Percentiles rank a stretch among this genome's conserved stretches.
These are phyloP conservation scores for Bubo scandiacus DNA, from an alignment of 2,113 vertebrate species.

Conservation along the genomic window DNA sequence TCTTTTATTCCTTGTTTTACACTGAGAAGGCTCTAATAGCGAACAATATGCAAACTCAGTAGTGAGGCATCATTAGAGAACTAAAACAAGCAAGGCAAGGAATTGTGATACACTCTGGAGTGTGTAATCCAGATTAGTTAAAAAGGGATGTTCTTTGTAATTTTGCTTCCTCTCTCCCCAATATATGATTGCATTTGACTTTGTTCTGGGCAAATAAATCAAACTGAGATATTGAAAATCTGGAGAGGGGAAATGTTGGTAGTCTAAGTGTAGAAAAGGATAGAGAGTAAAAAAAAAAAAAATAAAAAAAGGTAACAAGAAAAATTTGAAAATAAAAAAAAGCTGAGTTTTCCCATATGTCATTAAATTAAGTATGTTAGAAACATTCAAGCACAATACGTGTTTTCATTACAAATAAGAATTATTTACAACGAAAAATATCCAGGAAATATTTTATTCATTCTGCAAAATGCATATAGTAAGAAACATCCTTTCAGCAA, in stretches of 20 bases:
- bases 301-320: not conserved
- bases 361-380: not conserved
- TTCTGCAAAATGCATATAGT: not conserved
- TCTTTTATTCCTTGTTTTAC: not conserved
- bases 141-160: not conserved
- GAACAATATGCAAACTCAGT: not conserved
- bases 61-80: not conserved
- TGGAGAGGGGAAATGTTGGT: not conserved
- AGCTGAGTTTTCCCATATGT: not conserved
- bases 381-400: not conserved
- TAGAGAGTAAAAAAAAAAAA: not conserved
- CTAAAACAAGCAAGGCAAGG: not conserved
- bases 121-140: not conserved
- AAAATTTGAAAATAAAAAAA: not conserved
- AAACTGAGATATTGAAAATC: not conserved
- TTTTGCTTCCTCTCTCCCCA: not conserved
- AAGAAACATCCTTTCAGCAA: not conserved
- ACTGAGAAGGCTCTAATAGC: not conserved
- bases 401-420: not conserved
- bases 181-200: not conserved
- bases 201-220: not conserved
- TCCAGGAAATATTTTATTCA: not conserved
- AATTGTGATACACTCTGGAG: not conserved
- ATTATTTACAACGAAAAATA: not conserved
- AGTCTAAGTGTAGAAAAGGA: not conserved